Percentiles rank a stretch among this genome's conserved stretches.
These are phyloP conservation scores for Sipha flava DNA, from an alignment of 1,140 invertebrate genomes.

Conservation along the genomic window DNA sequence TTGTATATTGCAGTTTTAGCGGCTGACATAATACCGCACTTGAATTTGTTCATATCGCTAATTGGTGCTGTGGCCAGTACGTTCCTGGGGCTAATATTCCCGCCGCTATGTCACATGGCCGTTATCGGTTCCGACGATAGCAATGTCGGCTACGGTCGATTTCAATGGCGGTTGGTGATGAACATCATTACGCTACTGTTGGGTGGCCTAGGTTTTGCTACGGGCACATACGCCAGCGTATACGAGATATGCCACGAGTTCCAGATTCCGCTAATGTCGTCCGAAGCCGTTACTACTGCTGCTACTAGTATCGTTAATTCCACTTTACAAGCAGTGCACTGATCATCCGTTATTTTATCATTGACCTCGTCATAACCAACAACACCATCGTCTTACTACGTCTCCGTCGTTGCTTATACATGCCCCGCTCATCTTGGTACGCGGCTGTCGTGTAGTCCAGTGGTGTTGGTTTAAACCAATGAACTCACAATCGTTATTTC, in stretches of 20 bases:
- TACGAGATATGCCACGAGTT: not conserved
- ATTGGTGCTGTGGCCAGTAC: conserved; percentile 83
- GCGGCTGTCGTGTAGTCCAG: too few relatives aligned
- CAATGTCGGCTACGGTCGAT: not conserved
- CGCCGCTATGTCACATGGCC: conserved; percentile 73
- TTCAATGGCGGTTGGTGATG: not conserved
- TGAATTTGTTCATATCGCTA: conserved; percentile 80
- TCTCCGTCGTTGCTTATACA: too few relatives aligned
- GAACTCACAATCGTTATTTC: too few relatives aligned
- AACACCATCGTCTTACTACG: too few relatives aligned
- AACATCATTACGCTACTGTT: not conserved
- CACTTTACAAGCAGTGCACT: too few relatives aligned
- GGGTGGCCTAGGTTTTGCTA: not conserved
- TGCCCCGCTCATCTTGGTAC: too few relatives aligned
- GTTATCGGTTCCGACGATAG: conserved; percentile 44
- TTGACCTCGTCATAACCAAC: too few relatives aligned
- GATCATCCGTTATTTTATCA: too few relatives aligned
- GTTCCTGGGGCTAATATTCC: conserved; percentile 76
- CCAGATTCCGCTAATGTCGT: not conserved
- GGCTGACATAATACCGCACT: conserved; percentile 69
- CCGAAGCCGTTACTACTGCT: too few relatives aligned
- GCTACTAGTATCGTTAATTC: too few relatives aligned
- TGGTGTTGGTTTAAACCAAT: too few relatives aligned
- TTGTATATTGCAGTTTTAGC: conserved; percentile 61
- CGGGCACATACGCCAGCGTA: conserved; percentile 14